Conservation (phyloP, 2,113 vertebrate species). For the Saguinus midas region DNA sequence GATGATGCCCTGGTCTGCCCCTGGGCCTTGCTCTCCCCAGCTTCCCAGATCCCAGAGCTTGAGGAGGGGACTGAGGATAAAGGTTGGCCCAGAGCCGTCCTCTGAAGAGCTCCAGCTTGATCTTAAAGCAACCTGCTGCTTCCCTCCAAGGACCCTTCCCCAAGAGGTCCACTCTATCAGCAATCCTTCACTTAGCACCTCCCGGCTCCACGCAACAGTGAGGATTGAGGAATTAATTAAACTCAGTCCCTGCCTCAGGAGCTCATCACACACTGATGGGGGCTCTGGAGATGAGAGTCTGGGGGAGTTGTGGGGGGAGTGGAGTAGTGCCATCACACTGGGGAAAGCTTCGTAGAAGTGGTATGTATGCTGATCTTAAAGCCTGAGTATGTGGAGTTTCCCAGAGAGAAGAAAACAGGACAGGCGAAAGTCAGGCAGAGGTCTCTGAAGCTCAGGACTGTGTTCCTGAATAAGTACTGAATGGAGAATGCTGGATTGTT, state of each 20-base stretch:
- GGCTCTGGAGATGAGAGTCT: background rate
- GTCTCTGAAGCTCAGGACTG: background rate
- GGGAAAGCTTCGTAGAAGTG: background rate
- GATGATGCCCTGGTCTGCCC: background rate
- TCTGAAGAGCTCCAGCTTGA: background rate
- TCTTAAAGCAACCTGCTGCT: background rate
- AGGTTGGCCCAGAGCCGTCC: background rate
- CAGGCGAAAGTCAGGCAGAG: background rate
- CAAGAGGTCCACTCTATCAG: background rate
- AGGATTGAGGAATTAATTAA: background rate
- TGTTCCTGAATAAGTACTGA: background rate
- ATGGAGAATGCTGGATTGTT: background rate
- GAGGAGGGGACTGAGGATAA: background rate
- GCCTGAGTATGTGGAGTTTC: background rate
- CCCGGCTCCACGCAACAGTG: background rate
- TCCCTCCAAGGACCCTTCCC: background rate
- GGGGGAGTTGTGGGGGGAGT: no score
- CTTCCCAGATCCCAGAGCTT: background rate
- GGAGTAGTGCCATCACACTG: background rate
- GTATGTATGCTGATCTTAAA: background rate
- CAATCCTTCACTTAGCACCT: background rate
- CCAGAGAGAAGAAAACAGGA: background rate
- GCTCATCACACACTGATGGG: background rate
- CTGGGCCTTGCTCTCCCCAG: background rate
- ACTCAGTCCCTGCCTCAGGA: background rate